Evolutionary conservation across 2,113 vertebrate genomes (phyloP).

Genomic region (Rhadina sibilatrix): DNA sequence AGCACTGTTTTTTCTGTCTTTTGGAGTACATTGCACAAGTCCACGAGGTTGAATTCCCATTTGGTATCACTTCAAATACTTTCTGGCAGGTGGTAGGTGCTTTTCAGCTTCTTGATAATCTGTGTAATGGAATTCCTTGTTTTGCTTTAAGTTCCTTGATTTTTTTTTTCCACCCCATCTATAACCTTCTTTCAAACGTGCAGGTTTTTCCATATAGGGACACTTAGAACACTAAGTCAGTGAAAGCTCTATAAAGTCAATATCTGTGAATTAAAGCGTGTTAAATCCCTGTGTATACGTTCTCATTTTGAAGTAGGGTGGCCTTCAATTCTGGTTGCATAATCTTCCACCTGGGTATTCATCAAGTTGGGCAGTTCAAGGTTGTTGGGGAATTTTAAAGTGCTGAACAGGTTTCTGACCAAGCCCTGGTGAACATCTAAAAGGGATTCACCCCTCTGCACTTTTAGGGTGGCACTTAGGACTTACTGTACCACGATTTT

Average conservation of each 20-base stretch:
- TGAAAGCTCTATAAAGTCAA: neutral
- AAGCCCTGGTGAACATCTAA: neutral
- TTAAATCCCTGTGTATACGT: constrained; percentile 37
- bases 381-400: neutral
- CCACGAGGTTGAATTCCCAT: neutral
- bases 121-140: neutral
- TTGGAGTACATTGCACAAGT: neutral
- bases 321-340: neutral
- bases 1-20: neutral
- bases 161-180: neutral
- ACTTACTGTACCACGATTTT: neutral
- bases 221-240: neutral
- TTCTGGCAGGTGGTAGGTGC: neutral
- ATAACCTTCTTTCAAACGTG: neutral
- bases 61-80: neutral
- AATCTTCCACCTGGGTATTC: neutral
- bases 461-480: neutral
- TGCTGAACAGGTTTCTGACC: neutral
- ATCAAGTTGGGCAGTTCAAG: neutral
- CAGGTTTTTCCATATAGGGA: neutral
- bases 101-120: neutral
- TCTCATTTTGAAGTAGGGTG: constrained; percentile 38
- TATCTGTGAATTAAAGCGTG: constrained; percentile 4
- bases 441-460: neutral
- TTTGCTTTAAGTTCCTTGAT: neutral